phyloP scores from a whole-genome alignment of 1,140 invertebrate species.

The Aphis craccivora region DNA sequence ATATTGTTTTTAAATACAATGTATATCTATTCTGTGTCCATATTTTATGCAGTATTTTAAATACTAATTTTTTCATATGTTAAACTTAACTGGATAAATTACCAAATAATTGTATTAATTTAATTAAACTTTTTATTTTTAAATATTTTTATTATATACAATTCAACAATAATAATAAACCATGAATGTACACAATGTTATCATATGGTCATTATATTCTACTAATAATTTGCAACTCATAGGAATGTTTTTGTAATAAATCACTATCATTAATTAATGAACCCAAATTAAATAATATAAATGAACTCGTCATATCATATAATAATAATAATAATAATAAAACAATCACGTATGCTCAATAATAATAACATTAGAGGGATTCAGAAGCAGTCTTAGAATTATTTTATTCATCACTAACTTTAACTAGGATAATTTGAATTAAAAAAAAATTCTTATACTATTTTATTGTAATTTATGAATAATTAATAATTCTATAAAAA shows the following conservation, averaged over 20 bases:
- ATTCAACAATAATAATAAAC: conserved; percentile 47
- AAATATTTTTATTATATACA: conserved; percentile 48
- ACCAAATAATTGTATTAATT: background rate
- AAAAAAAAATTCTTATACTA: background rate
- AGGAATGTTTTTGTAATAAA: conserved; percentile 19
- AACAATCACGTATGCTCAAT: conserved; percentile 42
- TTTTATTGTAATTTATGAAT: background rate
- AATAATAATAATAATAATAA: conserved; percentile 33
- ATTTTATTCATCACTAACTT: background rate
- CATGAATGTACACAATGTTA: conserved; percentile 23
- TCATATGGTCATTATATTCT: background rate
- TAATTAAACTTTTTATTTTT: conserved; percentile 25
- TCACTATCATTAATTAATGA: conserved; percentile 34
- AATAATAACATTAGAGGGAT: conserved; percentile 52
- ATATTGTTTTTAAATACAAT: conserved; percentile 9
- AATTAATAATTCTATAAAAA: background rate
- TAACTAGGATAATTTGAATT: background rate
- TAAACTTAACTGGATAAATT: background rate
- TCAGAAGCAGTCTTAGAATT: conserved; percentile 44
- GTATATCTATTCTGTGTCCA: background rate
- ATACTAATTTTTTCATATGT: background rate
- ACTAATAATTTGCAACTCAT: conserved; percentile 13
- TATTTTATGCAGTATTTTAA: background rate
- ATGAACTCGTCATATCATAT: conserved; percentile 8
- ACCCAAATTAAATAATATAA: conserved; percentile 24